Evolutionary conservation across 1,140 invertebrate species (phyloP).

Genomic region (Zelostemma sp.): DNA sequence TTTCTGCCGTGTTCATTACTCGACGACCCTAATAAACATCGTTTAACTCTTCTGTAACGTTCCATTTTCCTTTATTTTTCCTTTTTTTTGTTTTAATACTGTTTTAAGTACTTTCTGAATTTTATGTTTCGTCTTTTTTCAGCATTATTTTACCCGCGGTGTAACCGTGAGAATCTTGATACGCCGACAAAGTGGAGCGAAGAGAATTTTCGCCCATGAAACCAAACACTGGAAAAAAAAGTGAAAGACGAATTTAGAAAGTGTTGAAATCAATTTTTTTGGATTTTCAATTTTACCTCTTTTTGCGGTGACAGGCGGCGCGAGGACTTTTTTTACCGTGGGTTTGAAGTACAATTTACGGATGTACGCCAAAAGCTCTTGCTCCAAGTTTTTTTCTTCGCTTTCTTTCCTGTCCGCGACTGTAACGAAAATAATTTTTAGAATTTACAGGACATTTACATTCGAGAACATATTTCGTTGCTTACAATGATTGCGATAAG

Average conservation of each 20-base stretch:
- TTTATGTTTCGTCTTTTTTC: constrained; percentile 25
- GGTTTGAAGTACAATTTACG: constrained; percentile 48
- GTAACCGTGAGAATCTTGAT: constrained; percentile 55
- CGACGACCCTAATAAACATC: background rate
- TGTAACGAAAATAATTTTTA: background rate
- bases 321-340: constrained; percentile 42
- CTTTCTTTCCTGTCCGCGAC: background rate
- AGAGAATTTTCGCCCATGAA: constrained; percentile 46
- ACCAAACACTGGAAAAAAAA: constrained; percentile 51
- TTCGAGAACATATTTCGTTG: too few relatives aligned
- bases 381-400: constrained; percentile 37
- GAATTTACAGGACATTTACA: background rate
- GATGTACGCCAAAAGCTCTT: constrained; percentile 44
- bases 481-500: constrained; percentile 31
- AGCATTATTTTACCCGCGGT: constrained; percentile 53
- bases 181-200: constrained; percentile 45
- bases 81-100: background rate
- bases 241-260: background rate
- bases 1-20: background rate
- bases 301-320: constrained; percentile 50
- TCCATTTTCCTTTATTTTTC: background rate
- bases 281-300: constrained; percentile 32
- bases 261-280: background rate
- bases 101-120: background rate
- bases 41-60: background rate